These are phyloP conservation scores for Gymnopithys bicolor DNA, from an alignment of 2,797 vertebrate genomes.

Conservation along the genomic window DNA sequence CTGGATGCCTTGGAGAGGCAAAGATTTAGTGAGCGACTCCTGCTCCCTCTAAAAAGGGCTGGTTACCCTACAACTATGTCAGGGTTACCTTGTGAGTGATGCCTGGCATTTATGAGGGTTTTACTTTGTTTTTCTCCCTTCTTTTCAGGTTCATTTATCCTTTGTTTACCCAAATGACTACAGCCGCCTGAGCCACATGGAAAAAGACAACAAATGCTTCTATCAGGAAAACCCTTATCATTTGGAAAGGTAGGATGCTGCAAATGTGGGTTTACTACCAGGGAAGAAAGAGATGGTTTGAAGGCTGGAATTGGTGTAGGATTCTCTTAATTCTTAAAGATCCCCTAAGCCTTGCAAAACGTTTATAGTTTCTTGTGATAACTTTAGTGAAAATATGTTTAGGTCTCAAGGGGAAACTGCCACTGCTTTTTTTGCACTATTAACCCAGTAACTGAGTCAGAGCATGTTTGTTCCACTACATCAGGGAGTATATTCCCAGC, in stretches of 20 bases:
- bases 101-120: background rate
- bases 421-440: background rate
- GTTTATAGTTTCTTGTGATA: background rate
- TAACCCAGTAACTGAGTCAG: background rate
- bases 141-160: conserved; percentile 86
- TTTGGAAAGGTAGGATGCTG: conserved; percentile 73
- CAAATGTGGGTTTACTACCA: background rate
- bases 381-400: background rate
- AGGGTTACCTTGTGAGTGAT: background rate
- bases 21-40: background rate
- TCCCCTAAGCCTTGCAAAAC: background rate
- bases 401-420: background rate
- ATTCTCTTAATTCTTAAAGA: background rate
- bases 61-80: background rate
- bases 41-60: background rate
- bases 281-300: background rate
- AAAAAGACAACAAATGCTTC: conserved; percentile 90
- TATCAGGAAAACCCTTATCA: conserved; percentile 81
- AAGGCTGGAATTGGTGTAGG: background rate
- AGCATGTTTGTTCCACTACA: background rate
- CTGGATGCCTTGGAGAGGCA: background rate
- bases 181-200: conserved; percentile 94
- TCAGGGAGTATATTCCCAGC: background rate
- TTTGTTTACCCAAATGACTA: conserved; percentile 95
- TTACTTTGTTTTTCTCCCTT: background rate